Conservation (phyloP, 2,888 invertebrate genomes). For the Volucella inanis region DNA sequence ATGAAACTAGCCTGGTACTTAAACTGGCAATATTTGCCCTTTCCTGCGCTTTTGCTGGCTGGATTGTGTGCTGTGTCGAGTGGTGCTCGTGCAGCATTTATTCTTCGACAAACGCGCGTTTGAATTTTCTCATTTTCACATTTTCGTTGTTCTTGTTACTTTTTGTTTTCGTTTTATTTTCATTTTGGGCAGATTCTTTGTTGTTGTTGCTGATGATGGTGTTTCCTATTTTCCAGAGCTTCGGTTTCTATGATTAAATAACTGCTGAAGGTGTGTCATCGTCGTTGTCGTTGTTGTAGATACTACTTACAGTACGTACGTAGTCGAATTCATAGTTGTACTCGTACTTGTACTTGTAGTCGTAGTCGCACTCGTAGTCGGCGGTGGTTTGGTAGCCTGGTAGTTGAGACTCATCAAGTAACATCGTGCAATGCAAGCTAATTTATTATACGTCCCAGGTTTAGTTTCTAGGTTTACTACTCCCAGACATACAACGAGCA, state of each 20-base stretch:
- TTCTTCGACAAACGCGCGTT: conserved; percentile 48
- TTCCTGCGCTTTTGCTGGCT: conserved; percentile 48
- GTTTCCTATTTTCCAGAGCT: conserved; percentile 69
- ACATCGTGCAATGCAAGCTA: conserved; percentile 76
- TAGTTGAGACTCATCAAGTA: conserved; percentile 69
- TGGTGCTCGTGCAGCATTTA: conserved; percentile 68
- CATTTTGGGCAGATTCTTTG: conserved; percentile 61
- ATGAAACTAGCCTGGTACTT: conserved; percentile 22
- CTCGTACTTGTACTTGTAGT: conserved; percentile 23
- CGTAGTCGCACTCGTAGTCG: not conserved
- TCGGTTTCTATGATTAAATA: conserved; percentile 77
- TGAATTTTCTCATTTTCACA: conserved; percentile 69
- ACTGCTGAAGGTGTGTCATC: conserved; percentile 77
- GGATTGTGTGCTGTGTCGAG: conserved; percentile 2
- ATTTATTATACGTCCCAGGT: conserved; percentile 69
- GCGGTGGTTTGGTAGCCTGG: conserved; percentile 27
- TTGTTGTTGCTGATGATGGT: conserved; percentile 39
- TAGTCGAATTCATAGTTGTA: no score
- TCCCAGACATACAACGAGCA: conserved; percentile 32
- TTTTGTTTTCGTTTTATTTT: conserved; percentile 22
- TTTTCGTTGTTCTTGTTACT: conserved; percentile 52
- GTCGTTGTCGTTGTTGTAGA: conserved; percentile 34
- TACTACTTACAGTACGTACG: no score
- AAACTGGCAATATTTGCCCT: conserved; percentile 68
- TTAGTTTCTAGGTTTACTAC: conserved; percentile 69